Evolutionary conservation across 2,113 vertebrate species (phyloP).

Genomic region (Tachysurus vachellii): DNA sequence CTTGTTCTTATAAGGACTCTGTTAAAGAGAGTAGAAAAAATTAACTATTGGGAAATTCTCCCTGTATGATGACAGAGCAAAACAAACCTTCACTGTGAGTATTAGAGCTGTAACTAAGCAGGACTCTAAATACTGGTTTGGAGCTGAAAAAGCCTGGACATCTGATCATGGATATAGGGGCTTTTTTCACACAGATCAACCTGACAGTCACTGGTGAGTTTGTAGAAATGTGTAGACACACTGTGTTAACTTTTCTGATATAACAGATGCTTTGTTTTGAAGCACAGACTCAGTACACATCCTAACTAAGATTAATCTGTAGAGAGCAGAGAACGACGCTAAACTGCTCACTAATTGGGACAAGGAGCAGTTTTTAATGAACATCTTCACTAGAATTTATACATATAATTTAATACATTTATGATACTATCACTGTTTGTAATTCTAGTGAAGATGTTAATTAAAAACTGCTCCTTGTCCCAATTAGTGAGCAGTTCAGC

Average conservation of each 20-base stretch:
- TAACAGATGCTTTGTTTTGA: no score
- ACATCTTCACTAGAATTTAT: no score
- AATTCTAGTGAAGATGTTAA: no score
- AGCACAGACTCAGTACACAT: no score
- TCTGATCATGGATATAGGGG: not conserved
- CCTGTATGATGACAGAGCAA: not conserved
- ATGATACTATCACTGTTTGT: no score
- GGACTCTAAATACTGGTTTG: slow-evolving; percentile 15
- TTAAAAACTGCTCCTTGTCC: no score
- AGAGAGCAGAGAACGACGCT: no score
- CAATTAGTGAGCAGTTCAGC: no score
- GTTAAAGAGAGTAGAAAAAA: not conserved
- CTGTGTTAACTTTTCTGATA: not conserved
- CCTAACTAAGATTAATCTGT: no score
- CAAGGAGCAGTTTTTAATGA: no score
- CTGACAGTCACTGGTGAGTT: slow-evolving; percentile 34
- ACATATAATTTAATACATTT: no score
- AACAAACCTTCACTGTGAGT: not conserved
- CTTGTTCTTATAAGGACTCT: not conserved
- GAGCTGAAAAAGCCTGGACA: not conserved
- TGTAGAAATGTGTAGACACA: not conserved
- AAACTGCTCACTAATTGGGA: no score
- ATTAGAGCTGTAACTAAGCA: not conserved
- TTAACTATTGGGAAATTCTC: not conserved
- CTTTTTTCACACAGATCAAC: not conserved